Conservation (phyloP, 2,797 vertebrate species). For the Dromococcyx pavoninus region DNA sequence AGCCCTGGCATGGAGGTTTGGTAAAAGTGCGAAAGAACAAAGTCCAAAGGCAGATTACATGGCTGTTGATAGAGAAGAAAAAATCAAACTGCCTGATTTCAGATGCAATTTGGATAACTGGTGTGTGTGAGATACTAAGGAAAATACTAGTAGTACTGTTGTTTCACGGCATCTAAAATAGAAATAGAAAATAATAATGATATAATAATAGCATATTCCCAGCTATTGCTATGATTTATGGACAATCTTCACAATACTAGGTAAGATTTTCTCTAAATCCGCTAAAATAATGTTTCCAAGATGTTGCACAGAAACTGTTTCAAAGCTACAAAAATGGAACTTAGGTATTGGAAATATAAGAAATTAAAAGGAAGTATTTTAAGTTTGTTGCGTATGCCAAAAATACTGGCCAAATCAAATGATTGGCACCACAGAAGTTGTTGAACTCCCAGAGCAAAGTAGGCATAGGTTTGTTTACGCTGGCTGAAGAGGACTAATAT, state of each 20-base stretch:
- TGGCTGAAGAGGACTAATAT: conserved; percentile 4
- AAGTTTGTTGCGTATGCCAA: background rate
- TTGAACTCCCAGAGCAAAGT: background rate
- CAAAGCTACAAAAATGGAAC: background rate
- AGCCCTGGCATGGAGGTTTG: background rate
- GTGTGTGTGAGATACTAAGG: background rate
- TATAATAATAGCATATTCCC: background rate
- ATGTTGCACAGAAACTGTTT: background rate
- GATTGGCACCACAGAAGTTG: background rate
- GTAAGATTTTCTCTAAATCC: background rate
- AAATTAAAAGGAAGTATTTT: background rate
- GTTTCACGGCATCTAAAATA: background rate
- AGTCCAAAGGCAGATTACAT: background rate
- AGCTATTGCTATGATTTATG: background rate
- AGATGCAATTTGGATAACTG: background rate
- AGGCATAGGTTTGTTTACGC: conserved; percentile 17
- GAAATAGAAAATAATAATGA: background rate
- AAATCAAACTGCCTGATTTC: background rate
- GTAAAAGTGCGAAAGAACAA: background rate
- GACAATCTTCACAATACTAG: background rate
- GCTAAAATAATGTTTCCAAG: background rate
- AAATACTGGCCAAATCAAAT: conserved; percentile 23
- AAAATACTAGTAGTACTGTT: background rate
- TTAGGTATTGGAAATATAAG: background rate
- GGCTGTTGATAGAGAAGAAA: background rate